These are phyloP conservation scores for Lycophotia porphyrea DNA, from an alignment of 2,888 invertebrate genomes.

Conservation along the genomic window DNA sequence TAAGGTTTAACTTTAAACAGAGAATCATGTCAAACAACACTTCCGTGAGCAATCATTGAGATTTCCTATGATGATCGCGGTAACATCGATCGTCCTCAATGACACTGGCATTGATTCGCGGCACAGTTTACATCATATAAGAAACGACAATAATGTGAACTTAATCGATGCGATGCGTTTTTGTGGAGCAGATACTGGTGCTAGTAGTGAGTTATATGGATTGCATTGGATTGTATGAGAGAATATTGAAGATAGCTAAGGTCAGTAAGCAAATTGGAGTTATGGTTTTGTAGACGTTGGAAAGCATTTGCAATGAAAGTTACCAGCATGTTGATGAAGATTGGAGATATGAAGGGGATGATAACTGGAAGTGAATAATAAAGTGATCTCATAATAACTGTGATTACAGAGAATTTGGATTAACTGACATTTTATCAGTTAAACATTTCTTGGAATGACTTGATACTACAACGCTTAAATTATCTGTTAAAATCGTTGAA, in stretches of 20 bases:
- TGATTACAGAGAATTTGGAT: neutral
- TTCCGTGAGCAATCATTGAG: conserved; percentile 22
- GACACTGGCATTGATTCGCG: conserved; percentile 55
- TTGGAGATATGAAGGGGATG: neutral
- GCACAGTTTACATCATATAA: conserved; percentile 53
- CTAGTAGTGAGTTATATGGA: conserved; percentile 14
- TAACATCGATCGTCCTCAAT: conserved; percentile 55
- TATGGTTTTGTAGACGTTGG: neutral
- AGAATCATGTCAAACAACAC: conserved; percentile 23
- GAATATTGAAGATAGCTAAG: neutral
- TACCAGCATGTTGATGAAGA: neutral
- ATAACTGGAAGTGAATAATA: neutral
- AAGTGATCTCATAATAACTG: neutral
- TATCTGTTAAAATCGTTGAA: neutral
- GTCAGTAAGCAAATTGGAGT: conserved; percentile 3
- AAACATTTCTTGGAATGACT: no score
- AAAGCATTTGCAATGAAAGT: neutral
- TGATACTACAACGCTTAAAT: no score
- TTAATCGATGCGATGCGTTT: conserved; percentile 57
- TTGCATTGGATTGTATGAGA: conserved; percentile 7
- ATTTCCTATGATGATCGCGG: conserved; percentile 37
- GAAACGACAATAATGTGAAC: conserved; percentile 63
- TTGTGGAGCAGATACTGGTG: conserved; percentile 10
- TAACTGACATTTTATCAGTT: neutral
- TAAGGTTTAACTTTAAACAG: conserved; percentile 1